Evolutionary conservation across 2,113 vertebrate species (phyloP).

Genomic region (Hylia prasina): DNA sequence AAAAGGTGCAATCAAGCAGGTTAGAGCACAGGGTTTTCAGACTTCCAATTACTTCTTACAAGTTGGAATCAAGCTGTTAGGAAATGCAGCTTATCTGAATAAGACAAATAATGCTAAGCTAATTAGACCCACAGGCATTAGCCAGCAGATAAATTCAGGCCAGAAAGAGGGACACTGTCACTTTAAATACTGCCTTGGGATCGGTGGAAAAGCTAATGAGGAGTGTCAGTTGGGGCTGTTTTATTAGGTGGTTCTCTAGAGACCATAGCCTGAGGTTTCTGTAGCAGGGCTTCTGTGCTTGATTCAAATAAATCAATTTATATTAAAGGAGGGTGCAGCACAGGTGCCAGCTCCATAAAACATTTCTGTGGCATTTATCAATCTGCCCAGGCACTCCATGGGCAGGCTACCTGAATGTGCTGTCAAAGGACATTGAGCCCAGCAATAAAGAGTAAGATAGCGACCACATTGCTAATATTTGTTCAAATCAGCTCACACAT

Average conservation of each 20-base stretch:
- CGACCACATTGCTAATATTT: not conserved
- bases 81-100: slow-evolving; percentile 65
- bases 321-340: slow-evolving; percentile 52
- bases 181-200: slow-evolving; percentile 75
- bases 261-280: slow-evolving; percentile 68
- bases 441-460: slow-evolving; percentile 19
- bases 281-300: slow-evolving; percentile 65
- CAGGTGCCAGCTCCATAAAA: slow-evolving; percentile 52
- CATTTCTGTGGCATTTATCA: slow-evolving; percentile 61
- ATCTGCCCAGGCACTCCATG: slow-evolving; percentile 34
- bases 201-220: slow-evolving; percentile 71
- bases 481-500: slow-evolving; percentile 5
- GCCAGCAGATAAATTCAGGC: slow-evolving; percentile 65
- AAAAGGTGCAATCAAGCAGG: slow-evolving; percentile 57
- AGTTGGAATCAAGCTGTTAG: slow-evolving; percentile 69
- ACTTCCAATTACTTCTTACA: slow-evolving; percentile 70
- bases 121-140: slow-evolving; percentile 69
- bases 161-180: slow-evolving; percentile 70
- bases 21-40: slow-evolving; percentile 27
- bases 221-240: slow-evolving; percentile 71
- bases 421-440: slow-evolving; percentile 25
- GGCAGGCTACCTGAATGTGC: slow-evolving; percentile 18
- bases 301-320: slow-evolving; percentile 77
- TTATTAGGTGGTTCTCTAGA: slow-evolving; percentile 70
- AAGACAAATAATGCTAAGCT: slow-evolving; percentile 67